Base-by-base conservation (phyloP, 2,113 vertebrate species). In the Scatophagus argus region DNA sequence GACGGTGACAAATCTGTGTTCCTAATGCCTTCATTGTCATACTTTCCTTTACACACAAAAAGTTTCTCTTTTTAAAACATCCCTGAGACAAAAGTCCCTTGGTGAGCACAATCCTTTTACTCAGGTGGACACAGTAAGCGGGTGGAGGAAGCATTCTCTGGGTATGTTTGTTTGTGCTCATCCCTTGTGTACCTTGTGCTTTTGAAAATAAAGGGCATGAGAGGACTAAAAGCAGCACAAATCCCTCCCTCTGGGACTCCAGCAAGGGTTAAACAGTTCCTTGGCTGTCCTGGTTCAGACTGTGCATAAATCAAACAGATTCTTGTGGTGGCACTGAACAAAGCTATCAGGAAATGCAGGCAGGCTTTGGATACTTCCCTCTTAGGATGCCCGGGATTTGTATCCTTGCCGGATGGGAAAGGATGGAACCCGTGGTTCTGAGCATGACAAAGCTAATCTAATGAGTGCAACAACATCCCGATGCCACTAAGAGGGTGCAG, bases 371-470 rank as follows among this genome's bases (percentile, higher is more conserved):
- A 85, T 70, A 74, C 62, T 82, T 87, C 86, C 84, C 90, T 91
- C 88, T 79, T 56, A 82, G 91, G 83, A 87, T 81, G 79, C 78
- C 47, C 73, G 71, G 79, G 85, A 88, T 90, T 88, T 91, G 64
- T 83, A 73, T 85, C 74, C 67, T 68, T 79, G 29, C 63, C 7
- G 77, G 59, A 87, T 87, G 83, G 77, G 69, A 74, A 31, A 82
- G 77, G 85, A 88, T 69, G 84, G 76, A 68, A 63, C 62, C 80
- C 27, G 41, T 73, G 68, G 68, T 90, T 89, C 66, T 69, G 78
- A 92, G 91, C 91, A 91, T 92, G 91, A 91, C 89, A 89, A 91
- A 92, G 90, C 87, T 86, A 87, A 91, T 93, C 87, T 90, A 87
- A 77, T 43, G 84, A 61, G 56, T 77, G 82, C 81, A 79, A 88